Evolutionary conservation across 1,140 invertebrate species (phyloP).

Genomic region (Agrilus planipennis): DNA sequence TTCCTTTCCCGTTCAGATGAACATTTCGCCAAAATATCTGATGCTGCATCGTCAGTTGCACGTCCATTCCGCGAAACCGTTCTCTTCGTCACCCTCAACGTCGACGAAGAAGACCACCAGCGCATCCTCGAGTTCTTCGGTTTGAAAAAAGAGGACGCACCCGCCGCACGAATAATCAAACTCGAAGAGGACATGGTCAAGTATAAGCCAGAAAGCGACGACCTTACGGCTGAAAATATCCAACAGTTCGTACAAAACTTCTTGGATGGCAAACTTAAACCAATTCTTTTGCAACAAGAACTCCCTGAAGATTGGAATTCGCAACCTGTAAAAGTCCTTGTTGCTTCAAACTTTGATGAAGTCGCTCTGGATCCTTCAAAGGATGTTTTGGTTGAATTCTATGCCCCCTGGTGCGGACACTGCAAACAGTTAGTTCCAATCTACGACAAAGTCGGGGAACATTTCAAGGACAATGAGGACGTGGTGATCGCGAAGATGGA

Average conservation of each 20-base stretch:
- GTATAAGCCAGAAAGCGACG: slow-evolving; percentile 79
- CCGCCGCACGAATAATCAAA: slow-evolving; percentile 85
- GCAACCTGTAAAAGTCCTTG: slow-evolving; percentile 85
- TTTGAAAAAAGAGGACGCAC: slow-evolving; percentile 85
- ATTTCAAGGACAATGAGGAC: slow-evolving; percentile 73
- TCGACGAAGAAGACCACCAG: slow-evolving; percentile 89
- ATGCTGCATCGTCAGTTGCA: slow-evolving; percentile 67
- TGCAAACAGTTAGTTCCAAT: slow-evolving; percentile 95
- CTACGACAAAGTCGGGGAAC: slow-evolving; percentile 75
- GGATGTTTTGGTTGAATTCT: slow-evolving; percentile 97
- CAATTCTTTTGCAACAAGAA: slow-evolving; percentile 87
- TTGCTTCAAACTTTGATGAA: slow-evolving; percentile 92
- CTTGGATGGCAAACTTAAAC: slow-evolving; percentile 86
- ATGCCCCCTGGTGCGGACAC: slow-evolving; percentile 95
- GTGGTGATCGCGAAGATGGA: slow-evolving; percentile 98
- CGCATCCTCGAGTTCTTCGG: slow-evolving; percentile 99
- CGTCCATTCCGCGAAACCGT: slow-evolving; percentile 84
- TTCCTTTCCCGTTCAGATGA: slow-evolving; percentile 87
- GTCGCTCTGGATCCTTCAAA: slow-evolving; percentile 82
- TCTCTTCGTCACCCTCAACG: slow-evolving; percentile 91
- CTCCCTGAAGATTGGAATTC: slow-evolving; percentile 97
- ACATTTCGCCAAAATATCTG: slow-evolving; percentile 60
- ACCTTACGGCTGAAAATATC: slow-evolving; percentile 66
- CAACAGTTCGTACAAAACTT: slow-evolving; percentile 77
- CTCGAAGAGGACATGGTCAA: slow-evolving; percentile 97